Percentiles rank a stretch among this genome's conserved stretches.
These are phyloP conservation scores for Novumbra hubbsi DNA, from an alignment of 2,797 vertebrate genomes.

Conservation along the genomic window DNA sequence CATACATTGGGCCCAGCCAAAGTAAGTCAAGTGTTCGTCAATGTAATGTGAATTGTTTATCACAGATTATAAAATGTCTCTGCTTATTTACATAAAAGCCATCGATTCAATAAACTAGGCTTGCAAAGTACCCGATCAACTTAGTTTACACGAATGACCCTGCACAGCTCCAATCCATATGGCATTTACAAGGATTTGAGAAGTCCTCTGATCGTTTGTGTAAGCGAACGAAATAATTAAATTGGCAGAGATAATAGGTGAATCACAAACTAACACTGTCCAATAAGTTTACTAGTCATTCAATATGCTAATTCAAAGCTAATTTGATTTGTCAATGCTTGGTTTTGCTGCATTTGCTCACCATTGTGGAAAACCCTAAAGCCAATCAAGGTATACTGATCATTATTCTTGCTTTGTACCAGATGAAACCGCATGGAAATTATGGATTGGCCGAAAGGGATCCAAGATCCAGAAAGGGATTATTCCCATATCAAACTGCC, in stretches of 20 bases:
- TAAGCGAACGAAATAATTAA: slow-evolving; percentile 16
- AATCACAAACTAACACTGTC: slow-evolving; percentile 6
- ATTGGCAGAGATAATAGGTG: slow-evolving; percentile 35
- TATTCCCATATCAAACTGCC: slow-evolving; percentile 42
- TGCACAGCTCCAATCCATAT: no score
- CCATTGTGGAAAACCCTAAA: slow-evolving; percentile 33
- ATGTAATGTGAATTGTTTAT: no score
- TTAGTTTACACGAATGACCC: no score
- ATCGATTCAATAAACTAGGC: slow-evolving; percentile 31
- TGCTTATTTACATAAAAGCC: slow-evolving; percentile 47
- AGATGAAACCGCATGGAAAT: no score
- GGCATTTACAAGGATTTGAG: neutral
- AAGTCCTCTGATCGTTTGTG: slow-evolving; percentile 7
- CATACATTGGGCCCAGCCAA: slow-evolving; percentile 38
- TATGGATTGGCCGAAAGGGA: no score
- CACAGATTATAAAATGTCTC: neutral
- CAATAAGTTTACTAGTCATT: slow-evolving; percentile 19
- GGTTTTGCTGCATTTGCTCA: slow-evolving; percentile 21
- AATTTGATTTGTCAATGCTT: neutral
- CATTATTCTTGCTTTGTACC: no score
- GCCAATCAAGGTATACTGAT: neutral
- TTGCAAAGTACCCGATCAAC: slow-evolving; percentile 4
- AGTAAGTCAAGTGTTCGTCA: neutral
- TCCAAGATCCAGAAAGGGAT: no score
- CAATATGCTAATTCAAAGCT: neutral